These are phyloP conservation scores for Grantiella picta DNA, from an alignment of 2,113 vertebrate species.

Conservation along the genomic window DNA sequence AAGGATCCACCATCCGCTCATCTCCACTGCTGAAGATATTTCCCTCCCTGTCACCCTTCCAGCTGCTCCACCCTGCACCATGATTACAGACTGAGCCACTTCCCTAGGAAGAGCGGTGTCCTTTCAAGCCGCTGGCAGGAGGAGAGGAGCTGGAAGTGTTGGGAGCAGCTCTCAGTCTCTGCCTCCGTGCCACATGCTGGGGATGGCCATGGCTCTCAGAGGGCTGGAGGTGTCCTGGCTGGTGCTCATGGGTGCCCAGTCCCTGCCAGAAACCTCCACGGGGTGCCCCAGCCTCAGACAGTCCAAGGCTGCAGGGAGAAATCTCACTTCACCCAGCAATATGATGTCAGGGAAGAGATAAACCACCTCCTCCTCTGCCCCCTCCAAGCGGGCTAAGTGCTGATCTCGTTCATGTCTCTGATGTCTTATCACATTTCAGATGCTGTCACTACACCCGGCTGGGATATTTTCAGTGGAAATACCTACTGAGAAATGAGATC, in stretches of 20 bases:
- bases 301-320: neutral
- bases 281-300: neutral
- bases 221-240: neutral
- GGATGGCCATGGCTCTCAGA: neutral
- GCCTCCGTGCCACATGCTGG: neutral
- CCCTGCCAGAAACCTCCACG: neutral
- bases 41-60: neutral
- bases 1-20: neutral
- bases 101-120: neutral
- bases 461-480: conserved; percentile 34
- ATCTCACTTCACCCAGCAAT: neutral
- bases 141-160: neutral
- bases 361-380: neutral
- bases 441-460: neutral
- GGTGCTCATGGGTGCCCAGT: neutral
- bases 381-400: neutral
- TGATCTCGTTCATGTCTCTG: conserved; percentile 2
- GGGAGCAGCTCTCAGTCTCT: neutral
- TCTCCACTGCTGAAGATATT: neutral
- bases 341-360: neutral
- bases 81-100: neutral
- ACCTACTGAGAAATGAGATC: neutral
- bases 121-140: neutral
- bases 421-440: conserved; percentile 23
- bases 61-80: neutral